A percentile compares a stretch with the other conserved stretches of the same genome.
Conservation (phyloP, 2,888 invertebrate species). For the Uloborus plumipes region DNA sequence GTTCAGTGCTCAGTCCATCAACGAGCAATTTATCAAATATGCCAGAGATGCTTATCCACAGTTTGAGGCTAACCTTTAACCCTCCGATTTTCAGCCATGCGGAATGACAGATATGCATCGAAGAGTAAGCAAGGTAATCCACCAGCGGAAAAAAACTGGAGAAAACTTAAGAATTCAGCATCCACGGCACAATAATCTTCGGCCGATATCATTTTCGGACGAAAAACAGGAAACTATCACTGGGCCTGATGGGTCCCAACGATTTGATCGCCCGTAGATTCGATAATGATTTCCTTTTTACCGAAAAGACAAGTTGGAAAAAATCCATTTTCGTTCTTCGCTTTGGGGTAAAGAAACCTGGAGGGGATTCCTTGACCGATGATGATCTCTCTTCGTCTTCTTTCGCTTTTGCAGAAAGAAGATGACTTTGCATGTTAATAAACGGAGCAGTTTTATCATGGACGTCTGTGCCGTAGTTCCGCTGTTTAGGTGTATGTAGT, state of each 20-base stretch:
- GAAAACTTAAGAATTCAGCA: too few species aligned
- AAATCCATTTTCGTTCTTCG: constrained; percentile 11
- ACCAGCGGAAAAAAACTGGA: too few species aligned
- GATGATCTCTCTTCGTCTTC: not conserved
- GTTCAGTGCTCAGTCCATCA: too few species aligned
- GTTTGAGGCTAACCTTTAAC: constrained; percentile 1
- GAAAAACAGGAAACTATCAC: constrained; percentile 27
- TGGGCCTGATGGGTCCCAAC: constrained; percentile 8
- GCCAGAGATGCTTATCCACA: not conserved
- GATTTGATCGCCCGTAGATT: constrained; percentile 18
- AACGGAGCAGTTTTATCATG: constrained; percentile 46
- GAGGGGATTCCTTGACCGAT: constrained; percentile 10
- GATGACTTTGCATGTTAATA: constrained; percentile 47
- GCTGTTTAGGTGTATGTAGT: constrained; percentile 44
- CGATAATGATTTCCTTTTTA: constrained; percentile 35
- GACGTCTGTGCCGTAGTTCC: constrained; percentile 36
- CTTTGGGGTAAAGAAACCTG: constrained; percentile 4
- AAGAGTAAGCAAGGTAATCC: not conserved
- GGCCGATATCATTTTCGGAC: constrained; percentile 16
- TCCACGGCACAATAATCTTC: not conserved
- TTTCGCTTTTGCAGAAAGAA: constrained; percentile 23
- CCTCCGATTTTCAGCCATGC: not conserved
- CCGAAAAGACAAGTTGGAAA: constrained; percentile 1
- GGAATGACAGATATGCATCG: constrained; percentile 7
- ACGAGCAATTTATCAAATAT: too few species aligned